These are phyloP conservation scores for Nemoura dubitans DNA, from an alignment of 2,888 invertebrate species.

Conservation along the genomic window DNA sequence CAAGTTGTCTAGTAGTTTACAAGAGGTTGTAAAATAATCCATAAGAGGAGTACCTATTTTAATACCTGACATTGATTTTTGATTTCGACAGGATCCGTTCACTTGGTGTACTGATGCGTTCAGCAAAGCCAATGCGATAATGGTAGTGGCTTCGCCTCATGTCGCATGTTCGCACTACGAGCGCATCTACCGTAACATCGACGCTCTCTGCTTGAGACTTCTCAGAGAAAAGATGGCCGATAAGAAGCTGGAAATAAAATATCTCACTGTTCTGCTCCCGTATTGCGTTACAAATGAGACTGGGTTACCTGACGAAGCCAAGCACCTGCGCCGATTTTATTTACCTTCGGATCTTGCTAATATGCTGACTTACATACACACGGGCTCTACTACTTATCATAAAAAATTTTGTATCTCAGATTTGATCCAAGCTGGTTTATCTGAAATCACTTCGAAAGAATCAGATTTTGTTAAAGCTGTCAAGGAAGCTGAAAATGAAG, in stretches of 20 bases:
- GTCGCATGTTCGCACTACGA: conserved; percentile 41
- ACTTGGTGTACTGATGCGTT: conserved; percentile 58
- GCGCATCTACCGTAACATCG: conserved; percentile 56
- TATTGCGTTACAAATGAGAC: conserved; percentile 55
- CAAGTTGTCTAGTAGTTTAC: too few relatives aligned
- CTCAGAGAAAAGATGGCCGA: conserved; percentile 55
- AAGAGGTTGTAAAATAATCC: too few relatives aligned
- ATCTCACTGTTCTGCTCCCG: conserved; percentile 57
- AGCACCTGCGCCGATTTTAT: conserved; percentile 55
- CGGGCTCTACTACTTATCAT: neutral
- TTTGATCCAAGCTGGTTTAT: conserved; percentile 30
- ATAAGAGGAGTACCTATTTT: too few relatives aligned
- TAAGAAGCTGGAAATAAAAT: conserved; percentile 54
- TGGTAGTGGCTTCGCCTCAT: conserved; percentile 57
- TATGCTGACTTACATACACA: conserved; percentile 44
- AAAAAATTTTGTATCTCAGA: neutral
- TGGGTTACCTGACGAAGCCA: conserved; percentile 57
- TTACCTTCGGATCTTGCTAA: conserved; percentile 57
- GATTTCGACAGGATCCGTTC: conserved; percentile 55
- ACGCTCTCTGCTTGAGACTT: conserved; percentile 55
- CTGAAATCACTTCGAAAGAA: neutral
- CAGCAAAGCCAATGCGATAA: conserved; percentile 55
- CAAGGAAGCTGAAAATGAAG: conserved; percentile 20
- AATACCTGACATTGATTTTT: neutral
- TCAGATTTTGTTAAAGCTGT: conserved; percentile 24